These are phyloP conservation scores for Mactromeris polynyma DNA, from an alignment of 2,888 invertebrate species.

Conservation along the genomic window DNA sequence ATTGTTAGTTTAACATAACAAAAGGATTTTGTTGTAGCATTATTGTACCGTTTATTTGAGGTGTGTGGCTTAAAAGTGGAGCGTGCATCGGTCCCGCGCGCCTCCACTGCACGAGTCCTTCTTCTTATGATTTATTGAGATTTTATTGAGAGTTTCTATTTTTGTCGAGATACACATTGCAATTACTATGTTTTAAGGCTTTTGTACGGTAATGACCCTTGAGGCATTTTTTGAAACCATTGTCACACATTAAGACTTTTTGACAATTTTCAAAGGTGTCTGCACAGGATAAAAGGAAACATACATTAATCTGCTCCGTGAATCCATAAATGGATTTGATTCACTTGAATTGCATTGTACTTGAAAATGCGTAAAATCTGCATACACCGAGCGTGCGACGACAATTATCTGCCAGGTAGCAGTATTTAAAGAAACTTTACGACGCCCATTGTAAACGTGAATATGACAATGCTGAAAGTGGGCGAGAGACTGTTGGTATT, in stretches of 20 bases:
- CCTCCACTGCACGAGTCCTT: conserved; percentile 49
- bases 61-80: conserved; percentile 55
- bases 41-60: conserved; percentile 66
- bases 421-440: neutral
- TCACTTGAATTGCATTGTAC: conserved; percentile 21
- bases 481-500: neutral
- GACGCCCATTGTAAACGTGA: neutral
- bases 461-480: neutral
- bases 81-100: conserved; percentile 57
- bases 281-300: conserved; percentile 35
- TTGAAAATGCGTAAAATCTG: conserved; percentile 57
- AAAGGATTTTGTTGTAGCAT: conserved; percentile 56
- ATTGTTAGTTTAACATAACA: conserved; percentile 67
- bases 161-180: conserved; percentile 56
- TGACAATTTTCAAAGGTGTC: conserved; percentile 21
- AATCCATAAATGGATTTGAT: conserved; percentile 20
- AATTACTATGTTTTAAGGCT: conserved; percentile 65
- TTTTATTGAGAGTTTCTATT: conserved; percentile 66
- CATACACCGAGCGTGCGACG: conserved; percentile 44
- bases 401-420: conserved; percentile 59
- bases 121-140: conserved; percentile 66
- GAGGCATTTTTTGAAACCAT: conserved; percentile 39
- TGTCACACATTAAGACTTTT: conserved; percentile 27
- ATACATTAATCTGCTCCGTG: conserved; percentile 24
- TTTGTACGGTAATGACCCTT: conserved; percentile 66